These are phyloP conservation scores for Atherinosoma microstoma DNA, from an alignment of 2,797 vertebrate species.

Conservation along the genomic window DNA sequence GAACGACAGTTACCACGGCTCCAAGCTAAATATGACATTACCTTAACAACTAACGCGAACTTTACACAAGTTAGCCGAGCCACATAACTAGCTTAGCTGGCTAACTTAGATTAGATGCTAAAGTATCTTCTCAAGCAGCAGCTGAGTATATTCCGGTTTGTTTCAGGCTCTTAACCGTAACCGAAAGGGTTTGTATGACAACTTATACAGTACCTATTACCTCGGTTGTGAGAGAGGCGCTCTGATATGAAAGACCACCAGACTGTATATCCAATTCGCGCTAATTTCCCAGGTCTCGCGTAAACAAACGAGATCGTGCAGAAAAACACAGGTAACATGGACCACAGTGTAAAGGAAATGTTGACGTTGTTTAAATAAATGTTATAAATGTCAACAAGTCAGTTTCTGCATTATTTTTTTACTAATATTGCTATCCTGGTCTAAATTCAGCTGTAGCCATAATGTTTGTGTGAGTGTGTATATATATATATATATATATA, in stretches of 20 bases:
- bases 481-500: no score
- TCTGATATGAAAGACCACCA: not conserved
- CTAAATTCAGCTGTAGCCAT: no score
- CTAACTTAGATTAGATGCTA: slow-evolving; percentile 25
- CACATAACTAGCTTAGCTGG: slow-evolving; percentile 30
- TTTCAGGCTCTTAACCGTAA: not conserved
- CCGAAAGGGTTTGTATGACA: fast-evolving
- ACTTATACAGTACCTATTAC: not conserved
- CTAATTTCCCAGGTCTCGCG: slow-evolving; percentile 48
- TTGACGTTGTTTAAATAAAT: no score
- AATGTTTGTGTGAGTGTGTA: no score
- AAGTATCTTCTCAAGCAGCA: not conserved
- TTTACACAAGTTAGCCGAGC: slow-evolving; percentile 1
- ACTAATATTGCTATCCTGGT: no score
- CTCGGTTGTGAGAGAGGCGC: not conserved
- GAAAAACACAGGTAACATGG: no score
- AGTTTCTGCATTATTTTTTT: no score
- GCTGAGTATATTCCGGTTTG: not conserved
- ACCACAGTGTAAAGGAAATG: no score
- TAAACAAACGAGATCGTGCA: slow-evolving; percentile 5
- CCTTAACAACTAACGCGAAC: not conserved
- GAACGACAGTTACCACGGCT: not conserved
- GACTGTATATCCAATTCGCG: slow-evolving; percentile 46
- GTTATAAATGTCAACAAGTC: not conserved
- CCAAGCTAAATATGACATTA: not conserved